phyloP scores from a whole-genome alignment of 1,140 invertebrate species.

The Euwallacea fornicatus region DNA sequence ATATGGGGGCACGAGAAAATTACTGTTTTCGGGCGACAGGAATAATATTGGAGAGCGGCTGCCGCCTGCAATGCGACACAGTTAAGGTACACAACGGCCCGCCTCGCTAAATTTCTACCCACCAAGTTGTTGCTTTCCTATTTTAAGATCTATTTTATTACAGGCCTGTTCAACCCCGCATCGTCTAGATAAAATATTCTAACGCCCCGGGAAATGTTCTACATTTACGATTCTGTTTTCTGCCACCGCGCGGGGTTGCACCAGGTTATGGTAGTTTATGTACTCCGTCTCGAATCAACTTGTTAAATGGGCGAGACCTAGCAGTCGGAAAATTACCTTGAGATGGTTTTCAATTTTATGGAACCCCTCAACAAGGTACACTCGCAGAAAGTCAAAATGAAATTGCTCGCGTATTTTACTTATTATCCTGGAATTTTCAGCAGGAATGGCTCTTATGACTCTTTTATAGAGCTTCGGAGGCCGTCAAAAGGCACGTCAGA shows the following conservation, averaged over 20 bases:
- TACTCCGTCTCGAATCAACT: background rate
- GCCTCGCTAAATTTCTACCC: conserved; percentile 8
- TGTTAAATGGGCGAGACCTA: background rate
- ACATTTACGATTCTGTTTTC: conserved; percentile 19
- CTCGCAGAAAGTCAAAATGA: too few species aligned
- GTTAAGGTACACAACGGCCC: conserved; percentile 1
- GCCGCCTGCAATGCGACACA: conserved; percentile 14
- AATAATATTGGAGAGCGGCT: conserved; percentile 14
- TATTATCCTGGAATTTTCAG: too few species aligned
- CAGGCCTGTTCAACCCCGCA: background rate
- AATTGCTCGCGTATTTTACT: too few species aligned
- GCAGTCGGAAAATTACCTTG: too few species aligned
- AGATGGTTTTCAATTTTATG: too few species aligned
- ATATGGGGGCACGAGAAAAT: conserved; percentile 15
- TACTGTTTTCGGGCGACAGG: conserved; percentile 14
- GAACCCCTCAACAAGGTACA: too few species aligned
- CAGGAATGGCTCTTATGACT: too few species aligned
- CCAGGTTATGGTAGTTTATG: background rate
- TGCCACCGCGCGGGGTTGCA: background rate
- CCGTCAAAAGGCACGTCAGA: too few species aligned
- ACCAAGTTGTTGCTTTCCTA: conserved; percentile 15
- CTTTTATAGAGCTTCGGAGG: too few species aligned
- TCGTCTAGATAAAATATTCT: conserved; percentile 11
- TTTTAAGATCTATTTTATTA: conserved; percentile 23
- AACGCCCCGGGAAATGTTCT: background rate